These are phyloP conservation scores for Augochlorella aurata DNA, from an alignment of 2,888 invertebrate genomes.

Conservation along the genomic window DNA sequence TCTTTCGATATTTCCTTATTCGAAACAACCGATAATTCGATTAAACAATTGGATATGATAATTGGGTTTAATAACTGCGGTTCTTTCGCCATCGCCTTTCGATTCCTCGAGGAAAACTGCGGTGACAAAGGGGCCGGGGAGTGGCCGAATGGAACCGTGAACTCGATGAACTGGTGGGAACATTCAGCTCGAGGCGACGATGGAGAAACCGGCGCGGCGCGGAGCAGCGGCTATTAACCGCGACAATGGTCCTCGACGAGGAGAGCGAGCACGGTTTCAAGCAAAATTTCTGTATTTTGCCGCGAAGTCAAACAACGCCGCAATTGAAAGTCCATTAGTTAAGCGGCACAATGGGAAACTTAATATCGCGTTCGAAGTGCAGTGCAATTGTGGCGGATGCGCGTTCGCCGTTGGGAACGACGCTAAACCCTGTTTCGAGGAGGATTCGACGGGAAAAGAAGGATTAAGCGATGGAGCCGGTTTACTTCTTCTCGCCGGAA, in stretches of 20 bases:
- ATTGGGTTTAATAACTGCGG: not conserved
- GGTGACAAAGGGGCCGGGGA: not conserved
- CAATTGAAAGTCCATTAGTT: slow-evolving; percentile 49
- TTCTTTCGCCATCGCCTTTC: not conserved
- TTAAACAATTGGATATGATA: not conserved
- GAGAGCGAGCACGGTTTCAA: slow-evolving; percentile 9
- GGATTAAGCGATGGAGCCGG: not conserved
- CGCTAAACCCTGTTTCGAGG: not conserved
- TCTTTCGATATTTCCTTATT: too few relatives aligned
- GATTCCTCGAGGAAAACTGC: not conserved
- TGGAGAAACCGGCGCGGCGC: slow-evolving; percentile 33
- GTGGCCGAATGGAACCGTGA: not conserved
- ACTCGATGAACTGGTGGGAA: not conserved
- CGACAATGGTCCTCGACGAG: slow-evolving; percentile 44
- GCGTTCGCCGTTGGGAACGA: not conserved
- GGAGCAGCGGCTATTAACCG: slow-evolving; percentile 56
- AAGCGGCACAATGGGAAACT: slow-evolving; percentile 10
- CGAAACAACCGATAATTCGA: too few relatives aligned
- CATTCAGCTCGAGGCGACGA: not conserved
- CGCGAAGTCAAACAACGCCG: slow-evolving; percentile 38
- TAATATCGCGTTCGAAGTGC: slow-evolving; percentile 20
- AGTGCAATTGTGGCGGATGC: slow-evolving; percentile 9
- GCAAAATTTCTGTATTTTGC: slow-evolving; percentile 46
- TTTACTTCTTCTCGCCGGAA: not conserved
- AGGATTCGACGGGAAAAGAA: slow-evolving; percentile 2